Evolutionary conservation across 2,888 invertebrate genomes (phyloP), one percentile per base, ranked within the genome.

Genomic region (Phortica magna): DNA sequence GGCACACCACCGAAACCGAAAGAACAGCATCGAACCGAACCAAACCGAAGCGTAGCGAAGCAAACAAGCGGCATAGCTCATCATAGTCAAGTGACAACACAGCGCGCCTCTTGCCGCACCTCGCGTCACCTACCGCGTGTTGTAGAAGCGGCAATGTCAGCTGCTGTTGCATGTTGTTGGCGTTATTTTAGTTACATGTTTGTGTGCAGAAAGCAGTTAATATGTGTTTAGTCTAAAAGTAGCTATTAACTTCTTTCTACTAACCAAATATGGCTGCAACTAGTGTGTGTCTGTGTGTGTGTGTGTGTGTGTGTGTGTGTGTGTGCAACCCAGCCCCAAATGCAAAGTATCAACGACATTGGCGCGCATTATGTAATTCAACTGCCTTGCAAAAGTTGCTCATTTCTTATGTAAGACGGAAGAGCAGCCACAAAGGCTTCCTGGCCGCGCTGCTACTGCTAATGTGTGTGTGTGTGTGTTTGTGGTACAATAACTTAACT

Each of bases 181-280:
- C 53, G 70, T 71, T 71, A 71, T 71, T 71, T 71, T 71, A 71
- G 70, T 71, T 71, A 39, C 43, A 71, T 22, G 70, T 71, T 71
- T 71, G 67, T 55, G 70, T 53, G 55, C 70, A 75, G 75, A 75
- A 70, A 75, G 76, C 79, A 79, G 77, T 83, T 83, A 85, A 88
- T 83, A 80, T 79, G 82, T 82, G 80, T 87, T 84, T 82, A 77
- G 77, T 71, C 75, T 85, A 81, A 84, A 80, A 87, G 82, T 88
- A 83, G 82, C 79, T 81, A 88, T 88, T 87, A 87, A 70, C 75
- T 75, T 75, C 68, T 75, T 75, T 75, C 61, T 64, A 81, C 70
- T 71, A 71, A 71, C 53, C 70, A 71, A 71, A 71, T 71, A 71
- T 71, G 70, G 70, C 55, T 48, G 48, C 48, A 48, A 48, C 5